phyloP scores from a whole-genome alignment of 2,113 vertebrate genomes.

The Ariopsis seemanni region DNA sequence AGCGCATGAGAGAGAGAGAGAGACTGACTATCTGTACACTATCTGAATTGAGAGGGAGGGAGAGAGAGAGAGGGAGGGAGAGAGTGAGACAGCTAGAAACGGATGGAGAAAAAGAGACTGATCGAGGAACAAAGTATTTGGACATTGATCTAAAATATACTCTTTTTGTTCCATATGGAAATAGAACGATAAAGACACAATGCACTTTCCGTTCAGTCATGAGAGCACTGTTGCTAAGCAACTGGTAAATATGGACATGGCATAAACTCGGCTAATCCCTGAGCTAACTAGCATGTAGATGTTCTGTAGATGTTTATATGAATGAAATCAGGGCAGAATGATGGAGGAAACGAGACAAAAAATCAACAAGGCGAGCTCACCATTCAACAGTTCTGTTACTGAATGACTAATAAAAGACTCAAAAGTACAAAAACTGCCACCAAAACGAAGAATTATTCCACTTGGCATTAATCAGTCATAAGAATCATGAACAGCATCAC shows the following conservation, averaged over 20 bases:
- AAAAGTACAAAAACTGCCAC: not conserved
- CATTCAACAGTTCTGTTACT: too few species aligned
- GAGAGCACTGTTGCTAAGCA: not conserved
- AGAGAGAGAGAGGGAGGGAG: not conserved
- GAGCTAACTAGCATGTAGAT: not conserved
- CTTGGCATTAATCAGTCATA: not conserved
- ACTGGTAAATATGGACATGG: not conserved
- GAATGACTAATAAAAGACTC: not conserved
- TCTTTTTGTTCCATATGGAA: not conserved
- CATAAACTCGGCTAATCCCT: not conserved
- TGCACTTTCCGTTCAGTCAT: too few species aligned
- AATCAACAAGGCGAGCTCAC: too few species aligned
- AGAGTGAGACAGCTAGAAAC: not conserved
- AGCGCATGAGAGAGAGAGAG: not conserved
- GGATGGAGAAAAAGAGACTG: not conserved
- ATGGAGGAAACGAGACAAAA: not conserved
- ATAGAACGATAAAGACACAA: not conserved
- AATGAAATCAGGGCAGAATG: not conserved
- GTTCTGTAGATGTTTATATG: not conserved
- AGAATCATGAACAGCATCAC: not conserved
- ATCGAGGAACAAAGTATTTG: not conserved
- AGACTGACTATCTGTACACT: too few species aligned
- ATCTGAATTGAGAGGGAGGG: not conserved
- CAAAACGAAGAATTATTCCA: not conserved
- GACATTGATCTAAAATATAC: not conserved